Conservation (phyloP, 2,113 vertebrate genomes). For the Eclectus roratus region DNA sequence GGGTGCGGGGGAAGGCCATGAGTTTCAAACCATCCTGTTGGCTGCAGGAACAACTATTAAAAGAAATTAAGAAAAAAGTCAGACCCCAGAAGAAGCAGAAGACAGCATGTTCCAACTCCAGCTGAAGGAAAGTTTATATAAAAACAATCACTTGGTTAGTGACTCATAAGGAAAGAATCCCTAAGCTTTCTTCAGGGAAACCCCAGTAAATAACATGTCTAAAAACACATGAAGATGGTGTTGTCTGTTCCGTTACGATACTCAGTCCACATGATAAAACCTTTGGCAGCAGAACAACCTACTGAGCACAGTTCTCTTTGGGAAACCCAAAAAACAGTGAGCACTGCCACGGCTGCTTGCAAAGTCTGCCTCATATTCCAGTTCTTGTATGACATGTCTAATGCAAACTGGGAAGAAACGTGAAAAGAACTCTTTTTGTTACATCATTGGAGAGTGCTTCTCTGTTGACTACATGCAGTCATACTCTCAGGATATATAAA, state of each 20-base stretch:
- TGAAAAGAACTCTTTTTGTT: constrained; percentile 35
- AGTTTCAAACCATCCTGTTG: neutral
- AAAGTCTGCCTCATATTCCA: constrained; percentile 9
- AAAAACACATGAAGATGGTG: constrained; percentile 70
- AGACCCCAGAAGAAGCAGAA: constrained; percentile 47
- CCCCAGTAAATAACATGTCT: constrained; percentile 77
- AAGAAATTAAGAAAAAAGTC: constrained; percentile 57
- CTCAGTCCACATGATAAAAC: constrained; percentile 64
- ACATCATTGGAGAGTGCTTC: constrained; percentile 1
- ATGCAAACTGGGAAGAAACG: constrained; percentile 34
- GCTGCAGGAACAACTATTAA: constrained; percentile 41
- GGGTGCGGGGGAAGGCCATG: neutral
- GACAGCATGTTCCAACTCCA: constrained; percentile 71
- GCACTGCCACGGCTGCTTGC: constrained; percentile 19
- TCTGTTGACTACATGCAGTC: neutral
- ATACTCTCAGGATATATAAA: constrained; percentile 23
- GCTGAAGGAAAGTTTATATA: constrained; percentile 79
- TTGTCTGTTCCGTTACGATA: constrained; percentile 55
- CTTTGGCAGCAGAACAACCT: constrained; percentile 46
- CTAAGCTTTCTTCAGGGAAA: constrained; percentile 79
- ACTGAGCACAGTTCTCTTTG: constrained; percentile 48
- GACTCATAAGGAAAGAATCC: constrained; percentile 78
- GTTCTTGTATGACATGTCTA: constrained; percentile 4
- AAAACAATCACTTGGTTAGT: constrained; percentile 75
- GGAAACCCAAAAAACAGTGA: constrained; percentile 61